A percentile compares a stretch with the other conserved stretches of the same genome.
phyloP scores from a whole-genome alignment of 2,888 invertebrate genomes.

The Hylaea fasciaria region DNA sequence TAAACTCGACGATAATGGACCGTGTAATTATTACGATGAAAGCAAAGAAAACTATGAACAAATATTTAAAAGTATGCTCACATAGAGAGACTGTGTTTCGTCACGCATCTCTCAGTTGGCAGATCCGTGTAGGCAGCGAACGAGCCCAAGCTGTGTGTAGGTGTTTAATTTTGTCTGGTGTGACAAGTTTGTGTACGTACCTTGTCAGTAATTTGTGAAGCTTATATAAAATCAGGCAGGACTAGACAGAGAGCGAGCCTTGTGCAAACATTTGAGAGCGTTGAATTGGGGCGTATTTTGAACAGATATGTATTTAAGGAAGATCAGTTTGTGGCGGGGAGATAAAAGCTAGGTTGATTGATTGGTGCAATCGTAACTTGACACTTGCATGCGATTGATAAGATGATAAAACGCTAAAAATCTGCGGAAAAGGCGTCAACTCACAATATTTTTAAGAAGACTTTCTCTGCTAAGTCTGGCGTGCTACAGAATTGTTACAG shows the following conservation, averaged over 20 bases:
- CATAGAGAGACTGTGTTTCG: conserved; percentile 11
- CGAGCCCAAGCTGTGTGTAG: conserved; percentile 6
- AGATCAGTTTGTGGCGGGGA: too few relatives aligned
- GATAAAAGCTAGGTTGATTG: neutral
- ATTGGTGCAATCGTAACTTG: conserved; percentile 10
- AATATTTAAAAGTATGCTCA: neutral
- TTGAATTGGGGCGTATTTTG: too few relatives aligned
- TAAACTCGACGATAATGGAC: neutral
- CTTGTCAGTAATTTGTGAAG: neutral
- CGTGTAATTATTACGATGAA: conserved; percentile 12
- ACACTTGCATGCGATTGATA: neutral
- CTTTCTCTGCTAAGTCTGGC: too few relatives aligned
- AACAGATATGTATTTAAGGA: too few relatives aligned
- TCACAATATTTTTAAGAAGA: neutral
- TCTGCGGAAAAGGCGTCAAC: neutral
- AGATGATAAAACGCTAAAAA: neutral
- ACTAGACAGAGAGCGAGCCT: too few relatives aligned
- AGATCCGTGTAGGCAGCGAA: conserved; percentile 20
- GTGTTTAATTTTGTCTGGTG: conserved; percentile 8
- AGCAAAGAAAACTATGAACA: conserved; percentile 10
- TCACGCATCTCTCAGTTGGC: conserved; percentile 18
- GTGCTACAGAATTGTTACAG: too few relatives aligned
- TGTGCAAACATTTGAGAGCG: too few relatives aligned
- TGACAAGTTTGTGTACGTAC: neutral
- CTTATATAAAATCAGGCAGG: too few relatives aligned